phyloP scores from a whole-genome alignment of 2,113 vertebrate genomes.

The Piliocolobus tephrosceles region DNA sequence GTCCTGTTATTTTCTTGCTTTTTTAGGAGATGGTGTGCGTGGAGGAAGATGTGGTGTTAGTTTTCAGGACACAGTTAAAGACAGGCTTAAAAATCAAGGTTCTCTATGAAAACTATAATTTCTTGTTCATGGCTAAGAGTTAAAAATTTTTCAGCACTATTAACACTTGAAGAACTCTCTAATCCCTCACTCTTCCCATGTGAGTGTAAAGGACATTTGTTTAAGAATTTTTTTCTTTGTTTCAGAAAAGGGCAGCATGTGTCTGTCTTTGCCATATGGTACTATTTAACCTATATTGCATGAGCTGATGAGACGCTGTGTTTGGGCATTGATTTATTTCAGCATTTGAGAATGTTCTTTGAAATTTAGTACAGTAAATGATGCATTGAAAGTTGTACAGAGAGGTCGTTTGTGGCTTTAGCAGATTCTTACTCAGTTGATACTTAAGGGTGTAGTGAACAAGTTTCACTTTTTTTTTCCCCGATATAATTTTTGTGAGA shows the following conservation, averaged over 20 bases:
- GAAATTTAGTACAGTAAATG: conserved; percentile 62
- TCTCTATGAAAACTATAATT: background rate
- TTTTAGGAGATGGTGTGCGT: conserved; percentile 49
- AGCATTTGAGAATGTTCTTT: conserved; percentile 78
- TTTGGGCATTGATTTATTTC: conserved; percentile 79
- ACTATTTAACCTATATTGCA: conserved; percentile 79
- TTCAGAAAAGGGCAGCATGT: conserved; percentile 68
- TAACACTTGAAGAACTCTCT: background rate
- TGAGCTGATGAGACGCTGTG: conserved; percentile 64
- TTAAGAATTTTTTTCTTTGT: conserved; percentile 74
- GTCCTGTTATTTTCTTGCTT: conserved; percentile 65
- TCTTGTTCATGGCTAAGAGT: background rate
- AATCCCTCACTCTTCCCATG: background rate
- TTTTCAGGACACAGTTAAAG: conserved; percentile 38
- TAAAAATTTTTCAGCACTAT: background rate
- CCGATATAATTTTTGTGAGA: conserved; percentile 61
- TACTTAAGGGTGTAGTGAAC: conserved; percentile 52
- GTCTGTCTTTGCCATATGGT: conserved; percentile 76
- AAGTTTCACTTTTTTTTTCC: background rate
- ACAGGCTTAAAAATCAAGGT: conserved; percentile 41
- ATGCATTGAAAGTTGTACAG: conserved; percentile 43
- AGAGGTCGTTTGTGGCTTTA: conserved; percentile 17
- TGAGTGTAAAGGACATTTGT: conserved; percentile 45
- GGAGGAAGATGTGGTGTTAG: conserved; percentile 37
- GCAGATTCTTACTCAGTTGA: conserved; percentile 43